Percentiles rank a stretch among this genome's conserved stretches.
Evolutionary conservation across 2,113 vertebrate genomes (phyloP).

Genomic region (Pterophyllum scalare): DNA sequence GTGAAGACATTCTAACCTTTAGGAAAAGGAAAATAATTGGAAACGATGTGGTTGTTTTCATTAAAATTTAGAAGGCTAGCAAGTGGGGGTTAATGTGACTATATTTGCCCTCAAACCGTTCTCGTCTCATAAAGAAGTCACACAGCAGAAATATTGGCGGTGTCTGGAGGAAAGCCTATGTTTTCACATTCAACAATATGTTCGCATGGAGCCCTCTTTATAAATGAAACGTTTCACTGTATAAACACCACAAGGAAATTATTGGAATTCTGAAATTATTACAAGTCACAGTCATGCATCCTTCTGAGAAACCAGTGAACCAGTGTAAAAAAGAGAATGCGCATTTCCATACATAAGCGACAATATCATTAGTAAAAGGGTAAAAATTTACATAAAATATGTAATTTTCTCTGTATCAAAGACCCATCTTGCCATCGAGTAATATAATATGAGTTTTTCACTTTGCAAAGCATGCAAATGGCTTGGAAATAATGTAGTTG

Average conservation of each 20-base stretch:
- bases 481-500: background rate
- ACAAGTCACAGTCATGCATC: slow-evolving; percentile 43
- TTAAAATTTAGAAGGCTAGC: slow-evolving; percentile 36
- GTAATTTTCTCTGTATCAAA: background rate
- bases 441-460: background rate
- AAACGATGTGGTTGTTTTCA: slow-evolving; percentile 63
- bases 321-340: background rate
- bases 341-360: slow-evolving; percentile 1
- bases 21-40: slow-evolving; percentile 66
- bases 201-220: slow-evolving; percentile 58
- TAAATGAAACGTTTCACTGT: slow-evolving; percentile 70
- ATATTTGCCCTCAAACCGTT: slow-evolving; percentile 47
- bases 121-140: slow-evolving; percentile 51
- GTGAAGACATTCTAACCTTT: slow-evolving; percentile 48
- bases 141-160: slow-evolving; percentile 59
- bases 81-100: slow-evolving; percentile 37
- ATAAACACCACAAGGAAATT: slow-evolving; percentile 67
- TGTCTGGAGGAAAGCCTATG: slow-evolving; percentile 62
- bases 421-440: background rate
- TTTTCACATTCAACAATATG: slow-evolving; percentile 69
- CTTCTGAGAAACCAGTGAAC: slow-evolving; percentile 31
- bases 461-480: background rate
- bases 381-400: background rate
- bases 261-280: slow-evolving; percentile 63
- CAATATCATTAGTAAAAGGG: background rate